Conservation (phyloP, 2,113 vertebrate species). For the Conger conger region DNA sequence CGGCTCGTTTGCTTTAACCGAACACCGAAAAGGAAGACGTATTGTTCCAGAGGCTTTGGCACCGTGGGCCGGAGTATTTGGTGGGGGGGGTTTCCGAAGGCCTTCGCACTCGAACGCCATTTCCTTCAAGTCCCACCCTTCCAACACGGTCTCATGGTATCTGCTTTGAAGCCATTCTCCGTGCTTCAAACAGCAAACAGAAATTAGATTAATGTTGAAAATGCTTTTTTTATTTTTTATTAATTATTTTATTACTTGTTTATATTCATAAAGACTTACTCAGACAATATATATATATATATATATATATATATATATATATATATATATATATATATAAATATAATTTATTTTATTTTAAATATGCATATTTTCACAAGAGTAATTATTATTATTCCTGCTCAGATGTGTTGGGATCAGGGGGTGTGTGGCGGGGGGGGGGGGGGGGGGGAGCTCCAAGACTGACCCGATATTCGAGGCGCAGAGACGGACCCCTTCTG, state of each 20-base stretch:
- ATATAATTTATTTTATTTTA: too few species aligned
- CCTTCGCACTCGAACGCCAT: too few species aligned
- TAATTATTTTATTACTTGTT: slow-evolving; percentile 36
- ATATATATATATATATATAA: too few species aligned
- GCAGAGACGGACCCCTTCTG: not conserved
- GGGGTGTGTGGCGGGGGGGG: too few species aligned
- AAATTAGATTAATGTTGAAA: slow-evolving; percentile 23
- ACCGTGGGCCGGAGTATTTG: not conserved
- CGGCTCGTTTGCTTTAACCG: not conserved
- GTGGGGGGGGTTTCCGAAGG: too few species aligned
- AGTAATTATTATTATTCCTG: not conserved
- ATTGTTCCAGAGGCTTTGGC: not conserved
- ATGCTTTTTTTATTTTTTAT: slow-evolving; percentile 23
- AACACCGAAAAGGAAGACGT: slow-evolving; percentile 21
- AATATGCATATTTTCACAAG: too few species aligned
- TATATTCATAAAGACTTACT: slow-evolving; percentile 26
- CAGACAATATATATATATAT: too few species aligned
- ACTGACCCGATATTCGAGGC: too few species aligned
- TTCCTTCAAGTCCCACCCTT: not conserved
- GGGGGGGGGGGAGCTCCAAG: too few species aligned
- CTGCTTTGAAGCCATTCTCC: not conserved
- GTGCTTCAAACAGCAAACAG: not conserved
- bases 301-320: too few species aligned
- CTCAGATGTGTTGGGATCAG: too few species aligned
- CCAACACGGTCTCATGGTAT: not conserved